Base-by-base conservation (phyloP, 2,113 vertebrate genomes). In the Hypocryptadius cinnamomeus region DNA sequence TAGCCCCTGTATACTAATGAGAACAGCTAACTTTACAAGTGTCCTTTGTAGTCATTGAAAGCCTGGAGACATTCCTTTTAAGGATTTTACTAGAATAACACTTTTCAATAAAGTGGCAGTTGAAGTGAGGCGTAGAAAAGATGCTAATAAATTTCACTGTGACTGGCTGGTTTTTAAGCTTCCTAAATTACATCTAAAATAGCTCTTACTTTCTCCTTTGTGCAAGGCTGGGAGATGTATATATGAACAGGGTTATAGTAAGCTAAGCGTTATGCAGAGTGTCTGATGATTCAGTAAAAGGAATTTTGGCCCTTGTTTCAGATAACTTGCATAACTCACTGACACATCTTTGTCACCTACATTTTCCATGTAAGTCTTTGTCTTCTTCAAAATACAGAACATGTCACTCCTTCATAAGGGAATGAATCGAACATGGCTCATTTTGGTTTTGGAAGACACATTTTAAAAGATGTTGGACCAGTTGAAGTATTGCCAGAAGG, bases 81-180 rank as follows among this genome's bases (percentile, higher is more conserved):
- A 93, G 94, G 95, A 94, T 95, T 96, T 96, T 94, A 96, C 95
- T 96, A 91, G 95, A 95, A 95, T 92, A 94, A 94, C 91, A 96
- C 87, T 85, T 95, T 87, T 96, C 91, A 94, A 94, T 96, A 94
- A 95, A 95, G 89, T 88, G 91, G 89, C 94, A 85, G 87, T 91
- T 92, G 91, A 91, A 96, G 90, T 71, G 79, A 92, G 93, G 72
- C 65, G 45, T 91, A 84, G 93, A 93, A 92, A 95, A 95, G 93
- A 94, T 91, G 92, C 94, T 94, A 93, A 94, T 96, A 94, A 94
- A 96, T 93, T 92, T 96, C 64, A 70, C 90, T 78, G 85, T 87
- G 91, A 74, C 85, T 85, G 87, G 69, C 51, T 68, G 82, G 8
- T 91, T 96, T 96, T 95, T 93, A 94, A 95, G 91, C 95, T 95